A percentile compares a stretch with the other conserved stretches of the same genome.
Evolutionary conservation across 1,140 invertebrate genomes (phyloP).

Genomic region (Vanessa tameamea): DNA sequence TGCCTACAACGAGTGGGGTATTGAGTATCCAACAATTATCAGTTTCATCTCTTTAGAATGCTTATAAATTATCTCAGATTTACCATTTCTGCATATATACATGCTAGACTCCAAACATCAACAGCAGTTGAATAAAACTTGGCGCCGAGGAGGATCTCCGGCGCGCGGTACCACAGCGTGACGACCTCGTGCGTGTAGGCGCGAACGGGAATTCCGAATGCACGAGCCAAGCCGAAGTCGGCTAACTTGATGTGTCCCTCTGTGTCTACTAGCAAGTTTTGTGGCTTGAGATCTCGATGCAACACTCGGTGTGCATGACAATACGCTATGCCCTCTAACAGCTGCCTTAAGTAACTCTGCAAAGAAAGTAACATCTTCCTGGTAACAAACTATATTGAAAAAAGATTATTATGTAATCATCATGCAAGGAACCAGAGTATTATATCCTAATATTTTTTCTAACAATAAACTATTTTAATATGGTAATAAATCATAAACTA

Average conservation of each 20-base stretch:
- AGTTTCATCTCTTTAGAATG: neutral
- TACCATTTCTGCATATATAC: conserved; percentile 97
- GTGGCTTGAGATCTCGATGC: conserved; percentile 95
- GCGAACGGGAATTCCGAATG: conserved; percentile 90
- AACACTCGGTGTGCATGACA: conserved; percentile 94
- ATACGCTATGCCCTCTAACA: conserved; percentile 93
- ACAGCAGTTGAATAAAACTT: conserved; percentile 94
- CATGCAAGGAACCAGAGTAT: too few species aligned
- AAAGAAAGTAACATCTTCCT: conserved; percentile 32
- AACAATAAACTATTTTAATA: too few species aligned
- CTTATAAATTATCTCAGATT: too few species aligned
- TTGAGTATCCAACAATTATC: too few species aligned
- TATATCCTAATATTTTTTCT: too few species aligned
- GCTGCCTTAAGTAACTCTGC: conserved; percentile 93
- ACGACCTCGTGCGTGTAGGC: conserved; percentile 97
- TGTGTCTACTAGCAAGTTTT: conserved; percentile 92
- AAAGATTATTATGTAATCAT: neutral
- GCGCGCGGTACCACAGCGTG: conserved; percentile 97
- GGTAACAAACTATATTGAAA: neutral
- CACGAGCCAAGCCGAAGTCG: conserved; percentile 94
- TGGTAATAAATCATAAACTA: too few species aligned
- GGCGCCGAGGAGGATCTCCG: conserved; percentile 95
- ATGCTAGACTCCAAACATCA: conserved; percentile 97
- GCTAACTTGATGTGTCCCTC: conserved; percentile 92
- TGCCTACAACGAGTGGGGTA: too few species aligned